phyloP scores from a whole-genome alignment of 2,888 invertebrate genomes.

The Nasonovia ribisnigri region DNA sequence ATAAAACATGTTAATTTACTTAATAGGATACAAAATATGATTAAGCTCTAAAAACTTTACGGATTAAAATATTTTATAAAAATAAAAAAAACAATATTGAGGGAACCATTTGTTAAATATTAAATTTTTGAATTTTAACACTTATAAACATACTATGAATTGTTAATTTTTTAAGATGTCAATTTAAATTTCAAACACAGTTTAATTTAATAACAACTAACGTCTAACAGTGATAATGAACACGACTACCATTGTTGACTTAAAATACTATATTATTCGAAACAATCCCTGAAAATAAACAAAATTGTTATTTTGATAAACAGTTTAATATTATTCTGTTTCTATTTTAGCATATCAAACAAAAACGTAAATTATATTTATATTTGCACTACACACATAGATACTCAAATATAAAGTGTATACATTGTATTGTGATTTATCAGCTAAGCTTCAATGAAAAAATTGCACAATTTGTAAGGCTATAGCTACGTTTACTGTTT shows the following conservation, averaged over 20 bases:
- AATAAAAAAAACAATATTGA: neutral
- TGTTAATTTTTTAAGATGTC: neutral
- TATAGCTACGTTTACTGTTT: neutral
- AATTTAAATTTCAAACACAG: neutral
- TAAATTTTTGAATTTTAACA: neutral
- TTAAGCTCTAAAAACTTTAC: too few relatives aligned
- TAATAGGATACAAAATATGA: neutral
- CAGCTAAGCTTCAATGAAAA: neutral
- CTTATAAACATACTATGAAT: neutral
- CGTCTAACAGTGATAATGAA: neutral
- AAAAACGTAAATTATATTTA: neutral
- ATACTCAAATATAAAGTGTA: neutral
- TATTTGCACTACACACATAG: neutral
- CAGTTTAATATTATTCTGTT: neutral
- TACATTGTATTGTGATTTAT: neutral
- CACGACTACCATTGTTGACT: neutral
- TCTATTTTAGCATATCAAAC: neutral
- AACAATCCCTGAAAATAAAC: neutral
- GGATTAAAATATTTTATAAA: neutral
- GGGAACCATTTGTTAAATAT: neutral
- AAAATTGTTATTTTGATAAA: neutral
- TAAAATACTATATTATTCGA: neutral
- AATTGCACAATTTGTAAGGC: neutral
- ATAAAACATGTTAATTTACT: too few relatives aligned
- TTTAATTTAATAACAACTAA: neutral